Base-by-base conservation (phyloP, 2,888 invertebrate species). In the Erebia epiphron region DNA sequence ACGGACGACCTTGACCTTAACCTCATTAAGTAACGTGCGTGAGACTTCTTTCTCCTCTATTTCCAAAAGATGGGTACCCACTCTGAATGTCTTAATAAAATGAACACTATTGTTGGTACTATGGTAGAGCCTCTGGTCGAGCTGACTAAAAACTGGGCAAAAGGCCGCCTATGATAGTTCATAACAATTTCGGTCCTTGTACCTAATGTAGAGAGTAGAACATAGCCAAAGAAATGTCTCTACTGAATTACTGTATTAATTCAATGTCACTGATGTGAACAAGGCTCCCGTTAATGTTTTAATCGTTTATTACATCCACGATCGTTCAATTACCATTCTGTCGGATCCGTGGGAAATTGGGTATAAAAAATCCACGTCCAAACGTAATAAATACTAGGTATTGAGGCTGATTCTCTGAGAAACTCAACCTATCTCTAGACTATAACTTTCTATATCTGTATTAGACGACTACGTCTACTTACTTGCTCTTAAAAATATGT, bases 1-100 rank as follows among this genome's bases (percentile, higher is more conserved):
- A 79, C 83, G 14, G 21, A 82, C 79, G 88, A 75, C 91, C 91
- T 79, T 90, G 89, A 91, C 87, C 90, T 91, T 91, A 90, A 83
- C 80, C 79, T 81, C 82, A 83, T 65, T 68, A 87, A 82, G 83
- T 86, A 89, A 90, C 81, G 75, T 78, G 79, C 79, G 77, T 82
- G 73, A 75, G 80, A 83, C 61, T 50, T 43, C 43, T 13, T 18
- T 18, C 56, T 21, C 16, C 4, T n/a, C 50, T 18, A 7, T 18
- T 54, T 54, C 10, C 9, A 54, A 9, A 9, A 43, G 9, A 1
- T 43, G 10, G 43, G 26, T 26, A 26, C 26, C 43, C 10, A 43
- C 43, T 43, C 43, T 43, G 9, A 43, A 8, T n/a, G 43, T 43
- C 43, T 43, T 9, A 43, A 43, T 1, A 43, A 43, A 43, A 43